phyloP scores from a whole-genome alignment of 2,888 invertebrate species.

The Diadegma fenestrale region DNA sequence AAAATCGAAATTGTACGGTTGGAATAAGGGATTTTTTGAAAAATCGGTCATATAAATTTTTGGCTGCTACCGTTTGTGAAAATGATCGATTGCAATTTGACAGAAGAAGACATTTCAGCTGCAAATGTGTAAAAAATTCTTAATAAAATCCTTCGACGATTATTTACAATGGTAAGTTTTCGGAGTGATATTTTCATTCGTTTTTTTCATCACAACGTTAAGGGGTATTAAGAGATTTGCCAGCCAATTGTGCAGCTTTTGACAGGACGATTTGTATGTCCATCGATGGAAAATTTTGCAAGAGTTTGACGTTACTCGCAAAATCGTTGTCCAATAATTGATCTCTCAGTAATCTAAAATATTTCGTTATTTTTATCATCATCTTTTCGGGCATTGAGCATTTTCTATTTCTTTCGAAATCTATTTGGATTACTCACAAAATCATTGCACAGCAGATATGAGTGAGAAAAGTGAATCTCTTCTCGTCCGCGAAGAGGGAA shows the following conservation, averaged over 20 bases:
- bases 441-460: constrained; percentile 99
- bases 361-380: neutral
- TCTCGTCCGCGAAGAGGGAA: constrained; percentile 95
- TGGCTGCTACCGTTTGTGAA: neutral
- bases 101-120: neutral
- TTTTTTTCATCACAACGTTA: constrained; percentile 55
- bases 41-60: neutral
- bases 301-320: constrained; percentile 95
- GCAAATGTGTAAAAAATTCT: neutral
- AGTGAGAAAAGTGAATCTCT: constrained; percentile 96
- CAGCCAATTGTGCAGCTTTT: constrained; percentile 90
- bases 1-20: neutral
- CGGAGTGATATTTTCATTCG: neutral
- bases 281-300: constrained; percentile 94
- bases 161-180: constrained; percentile 11
- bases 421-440: constrained; percentile 89
- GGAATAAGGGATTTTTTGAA: neutral
- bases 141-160: constrained; percentile 7
- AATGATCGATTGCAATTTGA: neutral
- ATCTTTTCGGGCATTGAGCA: neutral
- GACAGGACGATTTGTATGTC: constrained; percentile 94
- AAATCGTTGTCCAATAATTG: constrained; percentile 95
- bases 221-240: constrained; percentile 79
- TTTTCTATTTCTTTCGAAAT: neutral
- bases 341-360: constrained; percentile 91